Percentiles rank a stretch among this genome's conserved stretches.
Conservation (phyloP, 2,888 invertebrate genomes). For the Agriopis leucophaearia region DNA sequence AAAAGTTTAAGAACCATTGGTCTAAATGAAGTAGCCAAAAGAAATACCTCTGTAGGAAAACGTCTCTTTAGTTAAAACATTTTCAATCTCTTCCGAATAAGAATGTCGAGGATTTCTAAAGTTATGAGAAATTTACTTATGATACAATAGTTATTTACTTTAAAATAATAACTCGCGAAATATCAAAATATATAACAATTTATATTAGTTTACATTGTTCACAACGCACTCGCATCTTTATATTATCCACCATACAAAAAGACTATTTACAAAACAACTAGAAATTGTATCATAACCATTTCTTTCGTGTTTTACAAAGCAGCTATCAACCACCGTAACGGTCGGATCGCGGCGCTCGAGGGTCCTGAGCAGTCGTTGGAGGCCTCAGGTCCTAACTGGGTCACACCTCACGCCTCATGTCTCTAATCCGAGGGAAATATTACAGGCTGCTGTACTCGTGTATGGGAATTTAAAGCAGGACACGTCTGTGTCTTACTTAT, state of each 20-base stretch:
- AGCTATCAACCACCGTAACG: conserved; percentile 19
- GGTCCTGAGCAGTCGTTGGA: conserved; percentile 23
- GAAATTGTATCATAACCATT: conserved; percentile 8
- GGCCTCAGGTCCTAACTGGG: conserved; percentile 24
- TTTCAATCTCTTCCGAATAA: no score
- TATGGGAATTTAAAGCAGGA: conserved; percentile 14
- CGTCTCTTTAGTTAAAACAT: no score
- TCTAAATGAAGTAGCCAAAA: no score
- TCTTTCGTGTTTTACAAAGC: conserved; percentile 23
- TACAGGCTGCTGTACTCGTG: conserved; percentile 12
- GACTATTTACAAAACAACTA: not conserved
- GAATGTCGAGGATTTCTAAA: no score
- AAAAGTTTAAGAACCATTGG: no score
- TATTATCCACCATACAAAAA: not conserved
- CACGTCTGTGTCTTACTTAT: not conserved
- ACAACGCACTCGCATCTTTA: not conserved
- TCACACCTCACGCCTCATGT: conserved; percentile 17
- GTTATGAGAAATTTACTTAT: no score
- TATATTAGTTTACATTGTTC: no score
- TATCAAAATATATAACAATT: no score
- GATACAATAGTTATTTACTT: no score
- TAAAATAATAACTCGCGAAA: no score
- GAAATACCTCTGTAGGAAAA: no score
- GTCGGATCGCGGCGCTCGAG: conserved; percentile 11
- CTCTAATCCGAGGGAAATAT: conserved; percentile 22